A percentile compares a stretch with the other conserved stretches of the same genome.
These are phyloP conservation scores for Limnodromus scolopaceus DNA, from an alignment of 2,797 vertebrate genomes.

Conservation along the genomic window DNA sequence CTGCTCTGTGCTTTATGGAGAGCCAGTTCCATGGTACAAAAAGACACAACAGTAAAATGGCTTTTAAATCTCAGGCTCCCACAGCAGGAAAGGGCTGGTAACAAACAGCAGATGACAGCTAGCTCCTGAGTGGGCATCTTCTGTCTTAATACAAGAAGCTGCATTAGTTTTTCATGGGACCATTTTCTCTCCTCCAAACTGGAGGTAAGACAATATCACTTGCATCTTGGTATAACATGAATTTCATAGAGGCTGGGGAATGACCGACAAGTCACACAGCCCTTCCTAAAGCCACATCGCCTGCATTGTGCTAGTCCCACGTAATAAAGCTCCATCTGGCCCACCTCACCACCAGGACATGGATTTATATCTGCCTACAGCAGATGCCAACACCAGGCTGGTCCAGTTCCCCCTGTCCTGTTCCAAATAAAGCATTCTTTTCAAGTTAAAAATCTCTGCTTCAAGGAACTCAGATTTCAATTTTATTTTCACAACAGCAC, in stretches of 20 bases:
- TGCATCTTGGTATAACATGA: accelerated
- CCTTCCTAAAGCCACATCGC: background rate
- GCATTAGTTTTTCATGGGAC: background rate
- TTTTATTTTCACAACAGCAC: background rate
- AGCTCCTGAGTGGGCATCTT: background rate
- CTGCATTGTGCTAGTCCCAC: accelerated
- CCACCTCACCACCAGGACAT: background rate
- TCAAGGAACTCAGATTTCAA: background rate
- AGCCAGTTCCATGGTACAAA: background rate
- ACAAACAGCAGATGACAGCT: background rate
- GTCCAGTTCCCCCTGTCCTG: background rate
- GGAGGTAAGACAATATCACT: background rate
- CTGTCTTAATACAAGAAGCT: background rate
- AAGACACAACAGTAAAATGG: background rate
- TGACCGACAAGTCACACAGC: background rate
- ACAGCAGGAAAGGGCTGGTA: background rate
- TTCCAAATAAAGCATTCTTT: background rate
- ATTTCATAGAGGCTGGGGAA: background rate
- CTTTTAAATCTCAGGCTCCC: background rate
- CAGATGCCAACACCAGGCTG: background rate
- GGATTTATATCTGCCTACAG: background rate
- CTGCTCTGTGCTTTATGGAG: background rate
- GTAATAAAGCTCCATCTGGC: background rate
- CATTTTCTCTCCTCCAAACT: background rate
- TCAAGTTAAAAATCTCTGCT: background rate